Conservation (phyloP, 2,113 vertebrate species). For the Trichechus manatus region DNA sequence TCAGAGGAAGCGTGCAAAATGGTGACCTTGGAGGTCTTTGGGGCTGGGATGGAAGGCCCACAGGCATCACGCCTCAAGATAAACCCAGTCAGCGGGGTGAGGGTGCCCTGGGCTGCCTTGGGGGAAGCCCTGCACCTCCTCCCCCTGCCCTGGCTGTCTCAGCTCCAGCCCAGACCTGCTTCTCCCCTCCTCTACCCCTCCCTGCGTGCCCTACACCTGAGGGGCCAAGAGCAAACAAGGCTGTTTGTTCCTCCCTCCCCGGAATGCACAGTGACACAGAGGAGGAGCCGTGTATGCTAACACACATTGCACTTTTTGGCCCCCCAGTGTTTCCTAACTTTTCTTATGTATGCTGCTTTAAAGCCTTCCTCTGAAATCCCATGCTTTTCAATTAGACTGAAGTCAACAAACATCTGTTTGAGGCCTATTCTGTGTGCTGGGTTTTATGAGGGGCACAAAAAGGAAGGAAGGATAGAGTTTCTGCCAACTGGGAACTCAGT, state of each 20-base stretch:
- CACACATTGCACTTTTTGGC: constrained; percentile 9
- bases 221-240: constrained; percentile 75
- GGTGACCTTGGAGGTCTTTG: background rate
- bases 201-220: constrained; percentile 68
- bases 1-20: constrained; percentile 85
- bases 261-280: background rate
- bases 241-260: constrained; percentile 71
- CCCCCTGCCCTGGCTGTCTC: background rate
- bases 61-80: background rate
- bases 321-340: constrained; percentile 50
- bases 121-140: background rate
- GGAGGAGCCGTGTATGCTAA: background rate
- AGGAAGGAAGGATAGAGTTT: background rate
- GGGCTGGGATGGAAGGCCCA: background rate
- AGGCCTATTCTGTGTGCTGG: constrained; percentile 25
- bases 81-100: background rate
- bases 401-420: constrained; percentile 75
- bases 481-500: background rate
- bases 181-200: constrained; percentile 12
- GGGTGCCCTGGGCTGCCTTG: background rate
- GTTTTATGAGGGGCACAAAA: constrained; percentile 69
- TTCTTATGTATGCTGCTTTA: constrained; percentile 63
- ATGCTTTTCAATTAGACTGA: constrained; percentile 63
- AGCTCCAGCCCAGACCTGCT: constrained; percentile 46
- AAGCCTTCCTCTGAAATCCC: constrained; percentile 70